A percentile compares a stretch with the other conserved stretches of the same genome.
phyloP scores from a whole-genome alignment of 2,797 vertebrate genomes.

The Tinamus major region DNA sequence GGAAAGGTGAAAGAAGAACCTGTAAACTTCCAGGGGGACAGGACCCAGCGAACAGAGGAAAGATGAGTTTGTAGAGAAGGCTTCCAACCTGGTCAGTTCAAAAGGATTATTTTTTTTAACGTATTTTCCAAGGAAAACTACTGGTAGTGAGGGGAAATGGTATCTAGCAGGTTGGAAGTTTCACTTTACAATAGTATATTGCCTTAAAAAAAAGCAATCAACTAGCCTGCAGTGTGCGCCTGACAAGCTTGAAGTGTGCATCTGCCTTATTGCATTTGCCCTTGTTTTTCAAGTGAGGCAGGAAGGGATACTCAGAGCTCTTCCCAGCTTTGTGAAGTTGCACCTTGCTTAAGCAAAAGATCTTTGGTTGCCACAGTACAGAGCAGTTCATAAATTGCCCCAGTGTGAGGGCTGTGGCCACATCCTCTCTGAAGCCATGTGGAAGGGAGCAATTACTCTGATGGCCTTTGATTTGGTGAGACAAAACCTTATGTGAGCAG shows the following conservation, averaged over 20 bases:
- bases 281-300: background rate
- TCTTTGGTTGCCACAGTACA: background rate
- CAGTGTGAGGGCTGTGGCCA: background rate
- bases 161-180: background rate
- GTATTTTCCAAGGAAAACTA: background rate
- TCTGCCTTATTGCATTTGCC: background rate
- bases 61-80: background rate
- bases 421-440: constrained; percentile 22
- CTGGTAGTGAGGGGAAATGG: background rate
- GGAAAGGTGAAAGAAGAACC: background rate
- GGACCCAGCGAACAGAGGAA: background rate
- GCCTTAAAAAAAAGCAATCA: background rate
- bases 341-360: background rate
- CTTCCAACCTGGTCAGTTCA: background rate
- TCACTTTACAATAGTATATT: background rate
- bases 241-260: background rate
- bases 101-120: background rate
- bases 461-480: background rate
- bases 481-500: background rate
- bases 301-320: background rate
- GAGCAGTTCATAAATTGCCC: constrained; percentile 1
- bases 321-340: background rate
- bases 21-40: background rate
- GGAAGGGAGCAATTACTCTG: constrained; percentile 1
- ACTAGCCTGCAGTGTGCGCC: background rate